A percentile compares a stretch with the other conserved stretches of the same genome.
Conservation (phyloP, 1,140 invertebrate species). For the Cherax destructor region DNA sequence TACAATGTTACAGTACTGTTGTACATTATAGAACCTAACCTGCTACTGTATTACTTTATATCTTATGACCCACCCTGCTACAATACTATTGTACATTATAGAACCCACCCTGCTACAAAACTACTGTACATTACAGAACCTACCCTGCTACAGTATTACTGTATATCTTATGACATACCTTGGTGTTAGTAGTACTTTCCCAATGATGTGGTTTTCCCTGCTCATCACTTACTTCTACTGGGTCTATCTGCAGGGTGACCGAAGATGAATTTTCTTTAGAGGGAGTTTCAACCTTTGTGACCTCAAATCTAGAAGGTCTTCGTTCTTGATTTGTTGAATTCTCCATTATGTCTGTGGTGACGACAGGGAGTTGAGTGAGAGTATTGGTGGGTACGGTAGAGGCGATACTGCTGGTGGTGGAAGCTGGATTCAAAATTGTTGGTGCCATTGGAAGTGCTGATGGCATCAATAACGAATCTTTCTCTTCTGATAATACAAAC, state of each 20-base stretch:
- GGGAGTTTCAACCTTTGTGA: conserved; percentile 59
- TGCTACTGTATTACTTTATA: neutral
- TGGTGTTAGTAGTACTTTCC: too few relatives aligned
- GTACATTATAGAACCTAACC: too few relatives aligned
- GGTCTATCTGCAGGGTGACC: conserved; percentile 58
- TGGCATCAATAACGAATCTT: neutral
- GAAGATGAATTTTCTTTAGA: conserved; percentile 47
- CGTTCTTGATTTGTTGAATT: conserved; percentile 1
- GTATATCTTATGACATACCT: neutral
- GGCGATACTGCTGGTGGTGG: conserved; percentile 4
- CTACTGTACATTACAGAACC: too few relatives aligned
- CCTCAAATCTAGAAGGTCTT: conserved; percentile 66
- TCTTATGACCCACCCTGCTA: neutral
- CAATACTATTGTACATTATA: too few relatives aligned
- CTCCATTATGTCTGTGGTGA: neutral
- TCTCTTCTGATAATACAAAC: conserved; percentile 1
- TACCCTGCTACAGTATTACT: neutral
- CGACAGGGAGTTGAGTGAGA: neutral
- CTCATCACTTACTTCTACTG: conserved; percentile 50
- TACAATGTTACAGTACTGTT: too few relatives aligned
- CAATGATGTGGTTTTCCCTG: too few relatives aligned
- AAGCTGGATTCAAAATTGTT: too few relatives aligned
- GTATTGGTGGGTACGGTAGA: neutral
- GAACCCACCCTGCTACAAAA: too few relatives aligned
- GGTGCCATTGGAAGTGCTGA: neutral